Percentiles rank a stretch among this genome's conserved stretches.
Evolutionary conservation across 2,888 invertebrate genomes (phyloP).

Genomic region (Villa cingulata): DNA sequence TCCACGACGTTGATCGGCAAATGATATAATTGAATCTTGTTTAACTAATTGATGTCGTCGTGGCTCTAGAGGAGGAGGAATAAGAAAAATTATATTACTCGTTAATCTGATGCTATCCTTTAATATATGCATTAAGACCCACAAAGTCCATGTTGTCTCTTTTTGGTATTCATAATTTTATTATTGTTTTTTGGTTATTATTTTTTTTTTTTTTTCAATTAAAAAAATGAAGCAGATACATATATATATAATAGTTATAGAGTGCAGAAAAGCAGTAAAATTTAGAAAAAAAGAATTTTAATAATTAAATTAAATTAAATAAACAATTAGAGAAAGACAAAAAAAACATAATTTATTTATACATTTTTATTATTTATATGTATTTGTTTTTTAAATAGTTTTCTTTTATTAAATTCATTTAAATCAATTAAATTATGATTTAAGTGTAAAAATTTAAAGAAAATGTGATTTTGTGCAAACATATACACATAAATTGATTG

Average conservation of each 20-base stretch:
- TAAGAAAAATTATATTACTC: background rate
- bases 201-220: too few relatives aligned
- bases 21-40: constrained; percentile 36
- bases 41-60: constrained; percentile 35
- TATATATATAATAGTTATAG: too few relatives aligned
- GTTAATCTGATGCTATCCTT: background rate
- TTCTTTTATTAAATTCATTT: too few relatives aligned
- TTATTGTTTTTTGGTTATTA: background rate
- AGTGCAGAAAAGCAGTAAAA: background rate
- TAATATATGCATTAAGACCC: background rate
- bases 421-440: too few relatives aligned
- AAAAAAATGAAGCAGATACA: background rate
- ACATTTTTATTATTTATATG: too few relatives aligned
- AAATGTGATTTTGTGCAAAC: too few relatives aligned
- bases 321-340: too few relatives aligned
- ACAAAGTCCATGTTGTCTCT: background rate
- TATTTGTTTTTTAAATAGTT: too few relatives aligned
- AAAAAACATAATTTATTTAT: too few relatives aligned
- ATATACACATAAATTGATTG: too few relatives aligned
- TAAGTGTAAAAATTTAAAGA: too few relatives aligned
- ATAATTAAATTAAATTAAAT: too few relatives aligned
- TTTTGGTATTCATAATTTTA: background rate
- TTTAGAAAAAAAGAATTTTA: background rate
- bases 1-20: constrained; percentile 35
- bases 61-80: constrained; percentile 21